These are phyloP conservation scores for Gymnorhina tibicen DNA, from an alignment of 2,113 vertebrate species.

Conservation along the genomic window DNA sequence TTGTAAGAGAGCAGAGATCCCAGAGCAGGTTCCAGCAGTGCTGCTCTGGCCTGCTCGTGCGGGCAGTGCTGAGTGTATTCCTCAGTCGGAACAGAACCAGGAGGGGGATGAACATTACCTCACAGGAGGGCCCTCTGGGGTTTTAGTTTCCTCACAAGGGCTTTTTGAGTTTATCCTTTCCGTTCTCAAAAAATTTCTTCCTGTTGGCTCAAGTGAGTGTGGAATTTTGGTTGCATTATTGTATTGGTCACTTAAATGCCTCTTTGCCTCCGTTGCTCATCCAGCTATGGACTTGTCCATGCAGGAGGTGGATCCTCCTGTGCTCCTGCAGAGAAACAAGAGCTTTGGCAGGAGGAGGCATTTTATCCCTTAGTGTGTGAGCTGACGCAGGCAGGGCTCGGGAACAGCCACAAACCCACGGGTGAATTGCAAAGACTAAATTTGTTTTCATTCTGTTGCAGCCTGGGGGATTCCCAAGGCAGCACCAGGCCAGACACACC, in stretches of 20 bases:
- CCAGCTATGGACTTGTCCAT: neutral
- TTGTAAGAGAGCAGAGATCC: neutral
- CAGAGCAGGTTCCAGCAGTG: neutral
- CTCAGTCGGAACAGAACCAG: neutral
- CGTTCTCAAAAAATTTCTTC: neutral
- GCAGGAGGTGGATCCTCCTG: neutral
- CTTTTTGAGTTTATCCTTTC: neutral
- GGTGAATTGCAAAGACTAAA: too few relatives aligned
- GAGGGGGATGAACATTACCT: neutral
- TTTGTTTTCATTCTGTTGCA: neutral
- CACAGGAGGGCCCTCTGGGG: neutral
- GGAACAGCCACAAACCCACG: accelerated
- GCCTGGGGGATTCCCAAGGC: neutral
- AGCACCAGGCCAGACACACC: neutral
- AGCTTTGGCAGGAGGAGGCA: neutral
- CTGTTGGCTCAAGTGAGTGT: neutral
- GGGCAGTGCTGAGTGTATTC: neutral
- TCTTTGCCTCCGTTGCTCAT: neutral
- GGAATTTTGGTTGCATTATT: neutral
- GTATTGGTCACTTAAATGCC: neutral
- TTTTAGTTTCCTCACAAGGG: neutral
- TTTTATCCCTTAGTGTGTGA: neutral
- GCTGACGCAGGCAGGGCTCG: neutral
- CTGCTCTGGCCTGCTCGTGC: neutral
- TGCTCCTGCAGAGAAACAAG: neutral